Conservation (phyloP, 2,888 invertebrate species). For the Oxycera nigricornis region DNA sequence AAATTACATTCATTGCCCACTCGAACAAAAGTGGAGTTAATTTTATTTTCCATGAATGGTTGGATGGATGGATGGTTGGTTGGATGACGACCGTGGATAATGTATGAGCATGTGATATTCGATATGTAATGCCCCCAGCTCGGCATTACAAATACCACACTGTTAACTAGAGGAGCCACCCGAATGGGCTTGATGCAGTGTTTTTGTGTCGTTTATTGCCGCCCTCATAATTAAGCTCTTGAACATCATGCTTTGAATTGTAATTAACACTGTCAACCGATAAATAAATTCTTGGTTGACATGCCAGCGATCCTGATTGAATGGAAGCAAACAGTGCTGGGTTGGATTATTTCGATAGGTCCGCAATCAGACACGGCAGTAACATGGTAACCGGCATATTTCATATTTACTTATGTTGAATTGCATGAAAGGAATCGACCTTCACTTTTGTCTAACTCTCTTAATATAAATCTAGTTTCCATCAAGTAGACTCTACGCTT, state of each 20-base stretch:
- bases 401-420: too few relatives aligned
- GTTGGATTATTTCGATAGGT: neutral
- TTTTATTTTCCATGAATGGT: constrained; percentile 33
- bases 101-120: constrained; percentile 17
- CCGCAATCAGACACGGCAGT: neutral
- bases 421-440: too few relatives aligned
- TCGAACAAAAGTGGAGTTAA: constrained; percentile 21
- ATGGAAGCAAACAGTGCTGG: neutral
- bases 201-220: constrained; percentile 7
- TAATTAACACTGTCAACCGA: constrained; percentile 27
- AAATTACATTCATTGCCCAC: constrained; percentile 6
- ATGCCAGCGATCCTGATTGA: constrained; percentile 15
- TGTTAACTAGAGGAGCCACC: neutral
- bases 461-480: too few relatives aligned
- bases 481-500: too few relatives aligned
- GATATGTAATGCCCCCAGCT: constrained; percentile 17
- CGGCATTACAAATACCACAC: neutral
- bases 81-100: constrained; percentile 27
- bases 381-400: too few relatives aligned
- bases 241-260: constrained; percentile 37
- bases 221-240: constrained; percentile 40
- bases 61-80: constrained; percentile 17
- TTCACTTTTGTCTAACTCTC: too few relatives aligned
- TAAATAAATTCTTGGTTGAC: neutral
- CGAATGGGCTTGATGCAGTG: neutral